Evolutionary conservation across 1,140 invertebrate species (phyloP), one percentile per base, ranked within the genome.

Genomic region (Sesamia nonagrioides): DNA sequence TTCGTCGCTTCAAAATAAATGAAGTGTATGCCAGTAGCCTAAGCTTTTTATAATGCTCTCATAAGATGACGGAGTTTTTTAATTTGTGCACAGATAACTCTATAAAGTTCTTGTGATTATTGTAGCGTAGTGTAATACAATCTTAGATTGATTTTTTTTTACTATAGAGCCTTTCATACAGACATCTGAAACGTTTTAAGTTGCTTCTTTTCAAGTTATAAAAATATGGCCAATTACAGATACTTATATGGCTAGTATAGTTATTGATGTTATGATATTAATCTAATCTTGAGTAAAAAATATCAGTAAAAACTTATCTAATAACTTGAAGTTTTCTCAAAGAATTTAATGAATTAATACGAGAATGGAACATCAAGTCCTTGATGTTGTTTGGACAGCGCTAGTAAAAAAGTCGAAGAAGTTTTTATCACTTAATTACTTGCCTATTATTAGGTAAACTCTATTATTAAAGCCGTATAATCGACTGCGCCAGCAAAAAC

Each of bases 1-100:
- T 61, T 79, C 85, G 54, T 45, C 82, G 84, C 78, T 81, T 71
- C 18, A 71, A 72, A 56, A 37, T 15, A 54, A 71, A 54, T 77
- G 33, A 48, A 48, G 42, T 48, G 54, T 61, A 72, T 56, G 45
- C 72, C 74, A 77, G 79, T 77, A 80, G 78, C 54, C 13, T 1
- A 35, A 60, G 61, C 40, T 77, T 77, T 77, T 77, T 68, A 68
- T 68, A 48, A 50, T 37, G 45, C 27, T 21, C 33, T 54, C 50
- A 42, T 66, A 17, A 15, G 35, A 69, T 68, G 60, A 40, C 17
- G 56, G 7, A 13, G 27, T 68, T 76, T 77, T 66, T 77, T 40
- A 54, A 17, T 35, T 37, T 15, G 45, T 68, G 33, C 37, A 40
- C 73, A 54, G 74, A 75, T 75, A 75, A 75, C 61, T 77, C 40